Base-by-base conservation (phyloP, 1,140 invertebrate genomes). In the Plectrocnemia conspersa region DNA sequence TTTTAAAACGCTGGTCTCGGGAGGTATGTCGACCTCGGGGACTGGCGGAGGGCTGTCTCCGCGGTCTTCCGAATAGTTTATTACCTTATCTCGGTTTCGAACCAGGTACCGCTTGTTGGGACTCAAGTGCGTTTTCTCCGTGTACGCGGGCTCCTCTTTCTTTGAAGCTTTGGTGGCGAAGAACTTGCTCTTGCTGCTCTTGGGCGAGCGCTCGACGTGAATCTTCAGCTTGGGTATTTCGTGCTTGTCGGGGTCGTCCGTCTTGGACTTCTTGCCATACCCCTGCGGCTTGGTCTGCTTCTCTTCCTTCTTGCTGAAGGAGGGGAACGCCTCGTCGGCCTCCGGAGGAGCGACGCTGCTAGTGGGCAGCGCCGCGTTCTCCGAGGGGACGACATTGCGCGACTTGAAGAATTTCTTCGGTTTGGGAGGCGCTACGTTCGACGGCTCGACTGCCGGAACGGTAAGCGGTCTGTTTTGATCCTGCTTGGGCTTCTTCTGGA, bases 351-450 rank as follows among this genome's bases (percentile, higher is more conserved):
- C 77, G 70, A 69, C 61, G 73, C 70, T 65, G 68, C 71, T 63
- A 70, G 71, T 57, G 77, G 77, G 77, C 41, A 77, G 73, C 13
- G 80, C 73, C 55, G 76, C 62, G 64, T 79, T 68, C 70, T 82
- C 78, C 3, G 74, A 65, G 11, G 77, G 68, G 38, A 81, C 82
- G 1, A 78, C 73, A 70, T 87, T 88, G 23, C 90, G 78, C 64
- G 88, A 91, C 67, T 93, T 93, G 67, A 93, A 92, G 72, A 93
- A 93, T 66, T 93, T 93, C 63, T 90, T 90, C 36, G 89, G 89
- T 66, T 89, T 90, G 33, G 74, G 74, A 53, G 71, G 71, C 52
- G 69, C 69, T 59, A 76, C 74, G 45, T 78, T 74, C n/a, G n/a
- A n/a, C 50, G 77, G 71, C 64, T 69, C 78, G 68, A 72, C 77